Conservation (phyloP, 2,113 vertebrate genomes). For the Camelus bactrianus region DNA sequence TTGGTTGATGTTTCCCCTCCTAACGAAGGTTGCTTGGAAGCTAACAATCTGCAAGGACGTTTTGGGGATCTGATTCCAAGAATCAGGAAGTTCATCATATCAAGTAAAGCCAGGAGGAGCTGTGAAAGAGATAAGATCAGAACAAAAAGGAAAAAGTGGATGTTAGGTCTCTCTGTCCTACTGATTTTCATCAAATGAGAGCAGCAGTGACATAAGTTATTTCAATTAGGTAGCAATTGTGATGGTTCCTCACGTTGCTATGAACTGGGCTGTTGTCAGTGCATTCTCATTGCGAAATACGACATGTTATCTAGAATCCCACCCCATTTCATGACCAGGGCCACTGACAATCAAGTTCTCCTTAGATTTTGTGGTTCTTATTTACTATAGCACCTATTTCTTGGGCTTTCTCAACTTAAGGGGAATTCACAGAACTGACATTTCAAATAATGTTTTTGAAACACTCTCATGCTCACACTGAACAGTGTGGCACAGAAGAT, state of each 20-base stretch:
- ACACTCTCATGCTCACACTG: background rate
- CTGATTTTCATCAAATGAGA: slow-evolving; percentile 54
- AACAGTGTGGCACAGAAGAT: slow-evolving; percentile 17
- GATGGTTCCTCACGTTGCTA: slow-evolving; percentile 1
- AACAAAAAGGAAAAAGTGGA: background rate
- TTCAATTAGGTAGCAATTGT: slow-evolving; percentile 15
- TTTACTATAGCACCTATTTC: slow-evolving; percentile 57
- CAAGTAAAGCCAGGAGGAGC: background rate
- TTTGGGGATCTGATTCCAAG: background rate
- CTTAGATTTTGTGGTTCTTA: slow-evolving; percentile 65
- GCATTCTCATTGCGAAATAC: slow-evolving; percentile 50
- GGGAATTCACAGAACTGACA: slow-evolving; percentile 74
- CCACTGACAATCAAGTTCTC: background rate
- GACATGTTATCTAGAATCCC: slow-evolving; percentile 53
- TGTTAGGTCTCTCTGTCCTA: background rate
- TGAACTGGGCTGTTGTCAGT: background rate
- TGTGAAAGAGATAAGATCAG: background rate
- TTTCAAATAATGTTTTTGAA: slow-evolving; percentile 76
- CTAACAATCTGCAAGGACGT: background rate
- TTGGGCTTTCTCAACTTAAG: slow-evolving; percentile 47
- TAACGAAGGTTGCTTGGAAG: background rate
- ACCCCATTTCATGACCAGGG: slow-evolving; percentile 34
- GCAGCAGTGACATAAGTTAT: background rate
- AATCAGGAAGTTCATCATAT: background rate
- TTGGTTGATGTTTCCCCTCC: background rate